Evolutionary conservation across 30 jellyfish, hydroid and myxozoan genomes (phyloP).

Genomic region (Aurelia aurita): DNA sequence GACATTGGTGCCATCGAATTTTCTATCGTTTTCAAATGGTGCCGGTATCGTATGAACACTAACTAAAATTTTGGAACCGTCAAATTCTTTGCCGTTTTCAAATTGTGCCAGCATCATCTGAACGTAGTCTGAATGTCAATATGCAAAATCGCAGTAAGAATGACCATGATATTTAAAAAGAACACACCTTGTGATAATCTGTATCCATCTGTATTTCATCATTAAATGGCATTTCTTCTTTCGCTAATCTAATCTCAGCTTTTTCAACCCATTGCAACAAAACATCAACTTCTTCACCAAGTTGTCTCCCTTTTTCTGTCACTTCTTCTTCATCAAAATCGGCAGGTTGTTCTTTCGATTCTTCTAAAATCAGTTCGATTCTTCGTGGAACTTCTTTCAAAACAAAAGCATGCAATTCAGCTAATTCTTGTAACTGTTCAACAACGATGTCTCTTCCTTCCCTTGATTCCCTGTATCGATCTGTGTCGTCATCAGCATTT

Average conservation of each 20-base stretch:
- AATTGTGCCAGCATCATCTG: too few species aligned
- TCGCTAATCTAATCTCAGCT: slow-evolving; percentile 51
- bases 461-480: slow-evolving; percentile 69
- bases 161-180: too few species aligned
- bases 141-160: too few species aligned
- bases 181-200: slow-evolving; percentile 36
- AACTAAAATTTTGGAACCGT: too few species aligned
- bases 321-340: slow-evolving; percentile 18
- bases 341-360: slow-evolving; percentile 7
- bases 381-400: slow-evolving; percentile 73
- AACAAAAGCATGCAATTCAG: slow-evolving; percentile 69
- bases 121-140: too few species aligned
- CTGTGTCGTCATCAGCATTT: slow-evolving; percentile 32
- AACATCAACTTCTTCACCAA: slow-evolving; percentile 27
- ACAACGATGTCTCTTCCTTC: slow-evolving; percentile 73
- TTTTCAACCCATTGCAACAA: slow-evolving; percentile 30
- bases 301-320: slow-evolving; percentile 39
- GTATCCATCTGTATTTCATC: slow-evolving; percentile 30
- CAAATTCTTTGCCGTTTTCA: too few species aligned
- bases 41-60: too few species aligned
- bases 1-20: too few species aligned
- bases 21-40: too few species aligned
- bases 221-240: slow-evolving; percentile 18
- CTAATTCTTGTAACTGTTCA: slow-evolving; percentile 51
- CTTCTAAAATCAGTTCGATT: slow-evolving; percentile 64